Conservation (phyloP, 2,113 vertebrate genomes). For the Corydoras sp. region DNA sequence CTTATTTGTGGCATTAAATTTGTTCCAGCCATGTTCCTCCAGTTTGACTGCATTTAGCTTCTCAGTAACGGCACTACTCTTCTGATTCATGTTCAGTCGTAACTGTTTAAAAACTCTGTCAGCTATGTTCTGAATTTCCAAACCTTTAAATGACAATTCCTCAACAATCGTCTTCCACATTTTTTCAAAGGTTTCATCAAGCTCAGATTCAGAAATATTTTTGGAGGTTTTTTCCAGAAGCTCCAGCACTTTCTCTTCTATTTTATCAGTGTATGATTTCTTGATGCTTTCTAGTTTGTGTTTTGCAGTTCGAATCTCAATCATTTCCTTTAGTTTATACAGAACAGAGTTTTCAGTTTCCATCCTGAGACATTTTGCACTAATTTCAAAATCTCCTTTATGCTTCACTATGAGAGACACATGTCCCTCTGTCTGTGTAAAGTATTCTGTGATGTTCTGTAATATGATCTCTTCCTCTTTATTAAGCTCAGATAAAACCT, state of each 20-base stretch:
- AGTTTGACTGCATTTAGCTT: fast-evolving
- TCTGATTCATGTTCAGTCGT: conserved; percentile 10
- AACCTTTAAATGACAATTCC: not conserved
- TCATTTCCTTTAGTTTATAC: conserved; percentile 35
- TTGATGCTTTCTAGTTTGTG: conserved; percentile 40
- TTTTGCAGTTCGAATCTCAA: conserved; percentile 40
- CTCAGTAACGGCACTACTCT: not conserved
- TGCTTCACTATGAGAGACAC: conserved; percentile 50
- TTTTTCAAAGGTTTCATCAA: conserved; percentile 38
- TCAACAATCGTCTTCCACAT: conserved; percentile 43
- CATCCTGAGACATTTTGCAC: conserved; percentile 41
- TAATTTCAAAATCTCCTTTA: conserved; percentile 48
- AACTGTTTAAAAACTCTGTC: not conserved
- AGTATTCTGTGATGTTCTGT: conserved; percentile 46
- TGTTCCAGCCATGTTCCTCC: fast-evolving
- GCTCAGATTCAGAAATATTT: conserved; percentile 14
- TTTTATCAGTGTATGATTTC: conserved; percentile 17
- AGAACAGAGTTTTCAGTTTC: no score
- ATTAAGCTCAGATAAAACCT: conserved; percentile 34
- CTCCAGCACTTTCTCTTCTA: conserved; percentile 28
- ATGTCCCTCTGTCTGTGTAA: conserved; percentile 43
- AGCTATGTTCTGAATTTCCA: not conserved
- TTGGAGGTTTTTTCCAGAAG: conserved; percentile 35
- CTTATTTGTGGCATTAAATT: conserved; percentile 9
- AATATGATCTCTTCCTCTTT: conserved; percentile 41